These are phyloP conservation scores for Crocuta crocuta DNA, from an alignment of 2,113 vertebrate species.

Conservation along the genomic window DNA sequence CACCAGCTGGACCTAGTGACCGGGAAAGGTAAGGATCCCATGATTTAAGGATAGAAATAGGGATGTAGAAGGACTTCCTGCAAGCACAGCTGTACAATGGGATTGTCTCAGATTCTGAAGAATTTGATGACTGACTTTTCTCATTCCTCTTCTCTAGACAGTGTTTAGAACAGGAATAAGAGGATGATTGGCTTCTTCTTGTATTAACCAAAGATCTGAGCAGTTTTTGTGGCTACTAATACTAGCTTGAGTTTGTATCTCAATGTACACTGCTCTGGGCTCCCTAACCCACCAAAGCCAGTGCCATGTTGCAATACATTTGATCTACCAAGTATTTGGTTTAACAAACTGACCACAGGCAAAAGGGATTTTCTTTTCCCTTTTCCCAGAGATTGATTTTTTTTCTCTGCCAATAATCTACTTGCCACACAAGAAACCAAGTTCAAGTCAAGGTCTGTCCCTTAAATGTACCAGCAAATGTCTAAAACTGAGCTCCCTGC, in stretches of 20 bases:
- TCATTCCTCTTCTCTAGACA: not conserved
- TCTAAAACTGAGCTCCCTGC: slow-evolving; percentile 10
- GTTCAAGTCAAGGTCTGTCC: not conserved
- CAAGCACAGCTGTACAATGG: not conserved
- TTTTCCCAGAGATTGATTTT: not conserved
- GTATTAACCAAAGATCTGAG: not conserved
- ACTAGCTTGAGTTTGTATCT: not conserved
- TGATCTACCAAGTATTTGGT: not conserved
- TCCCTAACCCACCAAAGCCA: not conserved
- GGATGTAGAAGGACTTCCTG: not conserved
- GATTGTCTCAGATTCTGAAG: not conserved
- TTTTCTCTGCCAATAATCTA: not conserved
- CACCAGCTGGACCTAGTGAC: not conserved
- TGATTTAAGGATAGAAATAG: not conserved
- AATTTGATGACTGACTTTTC: not conserved
- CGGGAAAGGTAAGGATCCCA: not conserved
- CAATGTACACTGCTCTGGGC: not conserved
- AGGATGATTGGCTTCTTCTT: not conserved
- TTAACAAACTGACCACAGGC: not conserved
- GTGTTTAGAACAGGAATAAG: not conserved
- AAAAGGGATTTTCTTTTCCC: not conserved
- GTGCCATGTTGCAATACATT: not conserved
- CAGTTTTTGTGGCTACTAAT: not conserved
- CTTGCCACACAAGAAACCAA: slow-evolving; percentile 37
- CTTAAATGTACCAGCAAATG: slow-evolving; percentile 19